These are phyloP conservation scores for Chrysaora quinquecirrha DNA, from an alignment of 30 jellyfish, hydroid and myxozoan genomes.

Conservation along the genomic window DNA sequence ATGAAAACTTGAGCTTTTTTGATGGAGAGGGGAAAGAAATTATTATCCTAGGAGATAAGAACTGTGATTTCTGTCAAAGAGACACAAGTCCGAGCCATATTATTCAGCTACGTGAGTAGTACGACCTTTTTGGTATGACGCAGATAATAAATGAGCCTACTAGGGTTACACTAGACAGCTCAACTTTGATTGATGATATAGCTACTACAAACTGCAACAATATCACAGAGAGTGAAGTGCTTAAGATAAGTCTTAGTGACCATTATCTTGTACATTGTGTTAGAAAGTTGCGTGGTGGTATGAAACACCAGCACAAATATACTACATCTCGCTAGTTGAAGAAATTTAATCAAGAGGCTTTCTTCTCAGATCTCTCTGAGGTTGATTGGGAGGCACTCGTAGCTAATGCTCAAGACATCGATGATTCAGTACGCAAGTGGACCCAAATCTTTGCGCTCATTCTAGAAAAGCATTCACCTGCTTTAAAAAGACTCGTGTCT, in stretches of 20 bases:
- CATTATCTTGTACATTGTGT: constrained; percentile 11
- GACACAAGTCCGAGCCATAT: background rate
- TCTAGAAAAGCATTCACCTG: background rate
- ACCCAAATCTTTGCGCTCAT: constrained; percentile 4
- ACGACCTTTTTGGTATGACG: background rate
- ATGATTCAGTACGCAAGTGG: constrained; percentile 14
- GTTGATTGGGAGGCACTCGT: constrained; percentile 2
- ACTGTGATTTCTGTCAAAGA: background rate
- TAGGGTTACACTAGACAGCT: background rate
- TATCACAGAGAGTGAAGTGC: constrained; percentile 6
- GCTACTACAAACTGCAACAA: constrained; percentile 6
- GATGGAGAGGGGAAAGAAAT: constrained; percentile 10
- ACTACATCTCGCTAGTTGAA: background rate
- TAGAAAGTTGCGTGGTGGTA: no score
- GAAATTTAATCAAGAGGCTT: background rate
- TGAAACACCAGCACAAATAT: background rate
- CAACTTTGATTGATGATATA: background rate
- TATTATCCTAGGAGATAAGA: background rate
- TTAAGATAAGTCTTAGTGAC: constrained; percentile 13
- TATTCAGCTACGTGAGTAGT: background rate
- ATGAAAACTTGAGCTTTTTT: background rate
- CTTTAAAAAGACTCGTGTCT: background rate
- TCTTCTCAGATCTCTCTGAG: background rate
- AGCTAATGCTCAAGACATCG: constrained; percentile 12
- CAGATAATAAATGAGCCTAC: background rate